phyloP scores from a whole-genome alignment of 2,113 vertebrate species.

The Alosa alosa region DNA sequence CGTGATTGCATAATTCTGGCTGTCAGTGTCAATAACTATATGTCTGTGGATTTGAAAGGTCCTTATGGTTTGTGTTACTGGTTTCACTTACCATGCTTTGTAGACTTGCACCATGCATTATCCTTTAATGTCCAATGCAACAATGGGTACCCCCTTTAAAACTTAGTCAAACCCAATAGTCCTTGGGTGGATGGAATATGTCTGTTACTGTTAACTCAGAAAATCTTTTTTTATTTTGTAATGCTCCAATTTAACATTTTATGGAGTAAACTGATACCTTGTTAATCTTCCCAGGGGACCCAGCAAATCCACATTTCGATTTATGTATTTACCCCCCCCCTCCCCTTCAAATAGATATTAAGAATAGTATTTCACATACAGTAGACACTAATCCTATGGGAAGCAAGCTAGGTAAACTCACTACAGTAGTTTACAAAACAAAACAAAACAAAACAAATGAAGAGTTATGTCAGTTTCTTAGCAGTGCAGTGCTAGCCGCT shows the following conservation, averaged over 20 bases:
- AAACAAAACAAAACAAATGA: no score
- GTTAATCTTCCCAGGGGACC: background rate
- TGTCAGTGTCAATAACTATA: conserved; percentile 10
- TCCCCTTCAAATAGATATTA: background rate
- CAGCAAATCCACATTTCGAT: background rate
- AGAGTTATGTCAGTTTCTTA: no score
- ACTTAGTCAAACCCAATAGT: conserved; percentile 1
- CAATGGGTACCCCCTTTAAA: conserved; percentile 12
- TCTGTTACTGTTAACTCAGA: conserved; percentile 15
- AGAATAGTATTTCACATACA: no score
- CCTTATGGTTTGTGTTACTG: conserved; percentile 17
- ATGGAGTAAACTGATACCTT: conserved; percentile 1
- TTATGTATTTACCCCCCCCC: background rate
- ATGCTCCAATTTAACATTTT: background rate
- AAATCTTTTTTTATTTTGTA: background rate
- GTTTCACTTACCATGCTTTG: conserved; percentile 11
- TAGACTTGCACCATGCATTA: conserved; percentile 12
- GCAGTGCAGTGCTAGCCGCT: no score
- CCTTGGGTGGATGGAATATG: background rate
- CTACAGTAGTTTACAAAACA: background rate
- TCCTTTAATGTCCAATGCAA: background rate
- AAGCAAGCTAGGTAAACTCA: background rate
- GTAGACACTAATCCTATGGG: no score
- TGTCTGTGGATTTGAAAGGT: background rate
- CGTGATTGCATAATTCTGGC: conserved; percentile 5